Conservation (phyloP, 2,797 vertebrate genomes). For the Melopsittacus undulatus region DNA sequence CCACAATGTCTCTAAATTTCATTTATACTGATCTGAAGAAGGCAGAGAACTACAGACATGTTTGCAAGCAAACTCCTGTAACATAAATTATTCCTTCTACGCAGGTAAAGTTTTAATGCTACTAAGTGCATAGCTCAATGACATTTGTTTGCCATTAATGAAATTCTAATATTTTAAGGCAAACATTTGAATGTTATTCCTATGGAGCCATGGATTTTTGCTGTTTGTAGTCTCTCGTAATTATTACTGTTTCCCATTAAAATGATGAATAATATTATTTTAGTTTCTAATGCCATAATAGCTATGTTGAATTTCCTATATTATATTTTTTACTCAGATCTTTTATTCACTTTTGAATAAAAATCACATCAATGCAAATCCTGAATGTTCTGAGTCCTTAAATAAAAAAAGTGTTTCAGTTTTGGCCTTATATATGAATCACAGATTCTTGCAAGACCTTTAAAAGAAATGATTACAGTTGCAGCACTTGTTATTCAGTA, state of each 20-base stretch:
- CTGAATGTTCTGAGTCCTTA: background rate
- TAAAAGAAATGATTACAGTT: background rate
- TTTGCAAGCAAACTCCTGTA: background rate
- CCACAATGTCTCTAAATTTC: background rate
- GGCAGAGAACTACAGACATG: background rate
- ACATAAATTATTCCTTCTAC: background rate
- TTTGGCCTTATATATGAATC: background rate
- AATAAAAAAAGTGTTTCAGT: background rate
- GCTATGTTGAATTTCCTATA: background rate
- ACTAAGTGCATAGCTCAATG: background rate
- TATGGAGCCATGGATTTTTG: background rate
- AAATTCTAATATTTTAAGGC: background rate
- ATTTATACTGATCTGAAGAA: background rate
- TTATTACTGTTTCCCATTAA: background rate
- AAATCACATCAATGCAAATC: background rate
- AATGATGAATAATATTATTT: background rate
- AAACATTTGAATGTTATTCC: background rate
- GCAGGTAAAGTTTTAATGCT: background rate
- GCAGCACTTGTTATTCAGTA: background rate
- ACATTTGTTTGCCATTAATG: background rate
- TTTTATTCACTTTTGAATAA: background rate
- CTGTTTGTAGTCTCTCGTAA: background rate
- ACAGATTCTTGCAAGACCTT: background rate
- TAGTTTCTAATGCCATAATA: background rate
- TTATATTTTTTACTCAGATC: background rate